These are phyloP conservation scores for Cotesia vestalis DNA, from an alignment of 1,140 invertebrate genomes.

Conservation along the genomic window DNA sequence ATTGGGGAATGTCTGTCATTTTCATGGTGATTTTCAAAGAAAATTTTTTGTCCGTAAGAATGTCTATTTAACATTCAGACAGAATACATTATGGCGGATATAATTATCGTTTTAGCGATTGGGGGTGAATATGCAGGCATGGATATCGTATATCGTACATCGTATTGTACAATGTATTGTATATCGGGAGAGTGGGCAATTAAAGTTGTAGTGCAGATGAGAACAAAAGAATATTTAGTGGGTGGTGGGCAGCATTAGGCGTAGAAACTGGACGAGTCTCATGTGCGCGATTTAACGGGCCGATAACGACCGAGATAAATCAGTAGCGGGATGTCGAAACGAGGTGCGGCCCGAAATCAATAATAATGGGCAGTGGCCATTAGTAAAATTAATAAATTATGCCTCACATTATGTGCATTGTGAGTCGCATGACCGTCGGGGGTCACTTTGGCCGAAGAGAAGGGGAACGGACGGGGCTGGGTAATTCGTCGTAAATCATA, in stretches of 20 bases:
- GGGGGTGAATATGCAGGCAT: no score
- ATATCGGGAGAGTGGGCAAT: not conserved
- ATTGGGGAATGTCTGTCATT: no score
- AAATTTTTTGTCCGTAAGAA: no score
- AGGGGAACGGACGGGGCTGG: constrained; percentile 33
- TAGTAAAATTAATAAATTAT: constrained; percentile 69
- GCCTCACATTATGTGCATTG: constrained; percentile 66
- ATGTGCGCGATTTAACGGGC: constrained; percentile 55
- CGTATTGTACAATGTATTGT: not conserved
- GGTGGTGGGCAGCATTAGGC: constrained; percentile 32
- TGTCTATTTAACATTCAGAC: no score
- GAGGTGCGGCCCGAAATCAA: constrained; percentile 63
- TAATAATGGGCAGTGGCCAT: constrained; percentile 67
- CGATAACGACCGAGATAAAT: constrained; percentile 61
- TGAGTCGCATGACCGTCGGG: constrained; percentile 51
- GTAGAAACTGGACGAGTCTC: constrained; percentile 39
- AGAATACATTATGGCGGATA: no score
- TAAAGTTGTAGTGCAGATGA: not conserved
- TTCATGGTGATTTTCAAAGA: no score
- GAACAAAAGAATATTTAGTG: constrained; percentile 16
- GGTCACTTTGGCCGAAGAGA: no score
- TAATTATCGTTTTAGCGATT: no score
- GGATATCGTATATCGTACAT: no score
- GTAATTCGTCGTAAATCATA: constrained; percentile 66
- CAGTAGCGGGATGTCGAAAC: constrained; percentile 55